Percentiles rank a stretch among this genome's conserved stretches.
Conservation (phyloP, 35 echinoderm and acorn worm species). For the Lytechinus variegatus region DNA sequence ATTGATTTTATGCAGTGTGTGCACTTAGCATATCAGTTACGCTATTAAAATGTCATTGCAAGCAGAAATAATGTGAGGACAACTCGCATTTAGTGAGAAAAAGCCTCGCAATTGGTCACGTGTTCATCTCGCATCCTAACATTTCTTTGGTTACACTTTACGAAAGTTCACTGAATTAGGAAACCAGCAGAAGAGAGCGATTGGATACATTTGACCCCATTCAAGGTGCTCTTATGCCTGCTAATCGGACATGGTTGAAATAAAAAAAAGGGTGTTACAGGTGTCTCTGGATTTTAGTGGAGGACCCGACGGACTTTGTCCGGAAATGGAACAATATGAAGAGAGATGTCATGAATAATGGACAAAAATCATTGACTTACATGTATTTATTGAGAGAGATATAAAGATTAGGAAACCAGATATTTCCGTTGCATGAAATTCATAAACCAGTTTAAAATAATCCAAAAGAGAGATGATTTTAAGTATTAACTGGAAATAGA, state of each 20-base stretch:
- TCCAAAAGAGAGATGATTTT: background rate
- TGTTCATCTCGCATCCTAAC: background rate
- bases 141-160: conserved; percentile 12
- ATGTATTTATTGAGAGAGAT: background rate
- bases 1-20: conserved; percentile 13
- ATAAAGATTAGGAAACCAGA: background rate
- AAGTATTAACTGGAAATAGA: background rate
- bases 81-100: background rate
- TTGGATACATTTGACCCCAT: conserved; percentile 18
- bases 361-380: too few species aligned
- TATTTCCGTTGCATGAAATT: background rate
- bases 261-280: background rate
- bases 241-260: background rate
- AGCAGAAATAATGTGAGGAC: background rate
- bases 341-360: background rate
- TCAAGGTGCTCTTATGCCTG: background rate
- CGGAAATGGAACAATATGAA: background rate
- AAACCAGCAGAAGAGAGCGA: background rate
- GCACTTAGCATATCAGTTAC: background rate
- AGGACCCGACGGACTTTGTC: background rate
- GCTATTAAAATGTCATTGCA: background rate
- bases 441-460: background rate
- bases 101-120: background rate
- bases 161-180: background rate
- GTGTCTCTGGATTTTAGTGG: background rate